A percentile compares a stretch with the other conserved stretches of the same genome.
phyloP scores from a whole-genome alignment of 2,113 vertebrate species.

The Montifringilla adamsi region DNA sequence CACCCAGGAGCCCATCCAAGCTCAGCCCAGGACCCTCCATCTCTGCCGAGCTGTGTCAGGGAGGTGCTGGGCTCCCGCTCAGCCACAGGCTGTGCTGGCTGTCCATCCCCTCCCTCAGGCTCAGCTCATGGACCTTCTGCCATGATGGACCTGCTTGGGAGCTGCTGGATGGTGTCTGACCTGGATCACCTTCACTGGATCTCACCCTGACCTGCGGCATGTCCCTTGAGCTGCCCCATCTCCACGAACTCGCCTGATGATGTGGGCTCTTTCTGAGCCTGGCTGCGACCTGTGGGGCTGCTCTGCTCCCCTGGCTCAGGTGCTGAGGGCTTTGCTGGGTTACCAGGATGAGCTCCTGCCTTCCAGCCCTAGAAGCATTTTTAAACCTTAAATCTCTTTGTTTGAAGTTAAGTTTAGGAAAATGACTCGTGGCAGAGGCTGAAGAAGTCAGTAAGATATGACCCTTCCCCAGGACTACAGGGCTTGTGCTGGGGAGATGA shows the following conservation, averaged over 20 bases:
- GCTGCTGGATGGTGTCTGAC: neutral
- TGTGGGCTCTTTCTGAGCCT: neutral
- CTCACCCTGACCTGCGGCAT: neutral
- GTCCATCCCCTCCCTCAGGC: accelerated
- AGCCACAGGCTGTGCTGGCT: too few species aligned
- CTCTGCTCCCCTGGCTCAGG: neutral
- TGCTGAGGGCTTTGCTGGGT: neutral
- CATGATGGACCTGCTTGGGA: neutral
- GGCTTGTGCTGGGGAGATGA: neutral
- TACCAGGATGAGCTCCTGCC: neutral
- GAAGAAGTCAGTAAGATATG: neutral
- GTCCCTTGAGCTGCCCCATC: neutral
- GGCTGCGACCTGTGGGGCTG: neutral
- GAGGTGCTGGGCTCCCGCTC: neutral
- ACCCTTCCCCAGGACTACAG: neutral
- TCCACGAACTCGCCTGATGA: accelerated
- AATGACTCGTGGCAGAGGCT: neutral
- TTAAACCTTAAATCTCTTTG: neutral
- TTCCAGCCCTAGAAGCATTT: neutral
- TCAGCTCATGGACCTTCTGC: neutral
- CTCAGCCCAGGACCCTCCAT: accelerated
- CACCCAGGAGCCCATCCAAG: neutral
- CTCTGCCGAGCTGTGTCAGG: accelerated
- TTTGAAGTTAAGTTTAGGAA: neutral
- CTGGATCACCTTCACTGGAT: accelerated